Evolutionary conservation across 2,888 invertebrate species (phyloP).

Genomic region (Lithodes maja): DNA sequence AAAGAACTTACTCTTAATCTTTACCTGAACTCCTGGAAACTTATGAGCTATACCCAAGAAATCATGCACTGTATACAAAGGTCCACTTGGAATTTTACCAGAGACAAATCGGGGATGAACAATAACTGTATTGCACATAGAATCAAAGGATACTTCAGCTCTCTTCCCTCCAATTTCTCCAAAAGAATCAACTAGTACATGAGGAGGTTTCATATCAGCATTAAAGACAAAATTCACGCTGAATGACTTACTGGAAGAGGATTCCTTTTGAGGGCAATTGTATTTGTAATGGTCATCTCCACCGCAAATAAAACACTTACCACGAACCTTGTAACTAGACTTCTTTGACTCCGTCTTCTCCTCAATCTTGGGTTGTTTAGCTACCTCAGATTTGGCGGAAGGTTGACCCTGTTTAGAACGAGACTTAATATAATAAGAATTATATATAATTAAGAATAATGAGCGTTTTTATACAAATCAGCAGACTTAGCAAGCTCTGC

Average conservation of each 20-base stretch:
- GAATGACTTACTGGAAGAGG: too few species aligned
- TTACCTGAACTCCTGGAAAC: background rate
- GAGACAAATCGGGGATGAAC: background rate
- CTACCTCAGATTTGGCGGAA: background rate
- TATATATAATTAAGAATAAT: background rate
- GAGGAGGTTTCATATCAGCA: background rate
- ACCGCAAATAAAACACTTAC: background rate
- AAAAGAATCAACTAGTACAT: background rate
- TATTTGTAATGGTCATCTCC: background rate
- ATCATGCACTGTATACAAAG: too few species aligned
- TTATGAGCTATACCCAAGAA: too few species aligned
- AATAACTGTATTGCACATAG: background rate
- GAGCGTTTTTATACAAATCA: background rate
- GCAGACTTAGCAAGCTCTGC: background rate
- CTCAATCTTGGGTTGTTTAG: background rate
- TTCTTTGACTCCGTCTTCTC: background rate
- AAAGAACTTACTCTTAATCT: background rate
- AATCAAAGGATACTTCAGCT: background rate
- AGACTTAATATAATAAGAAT: too few species aligned
- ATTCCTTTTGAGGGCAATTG: too few species aligned
- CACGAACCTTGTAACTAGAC: background rate
- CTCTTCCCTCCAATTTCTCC: background rate
- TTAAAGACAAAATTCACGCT: background rate
- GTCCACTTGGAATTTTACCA: too few species aligned
- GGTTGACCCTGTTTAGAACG: background rate